These are phyloP conservation scores for Aythya baeri DNA, from an alignment of 2,113 vertebrate species.

Conservation along the genomic window DNA sequence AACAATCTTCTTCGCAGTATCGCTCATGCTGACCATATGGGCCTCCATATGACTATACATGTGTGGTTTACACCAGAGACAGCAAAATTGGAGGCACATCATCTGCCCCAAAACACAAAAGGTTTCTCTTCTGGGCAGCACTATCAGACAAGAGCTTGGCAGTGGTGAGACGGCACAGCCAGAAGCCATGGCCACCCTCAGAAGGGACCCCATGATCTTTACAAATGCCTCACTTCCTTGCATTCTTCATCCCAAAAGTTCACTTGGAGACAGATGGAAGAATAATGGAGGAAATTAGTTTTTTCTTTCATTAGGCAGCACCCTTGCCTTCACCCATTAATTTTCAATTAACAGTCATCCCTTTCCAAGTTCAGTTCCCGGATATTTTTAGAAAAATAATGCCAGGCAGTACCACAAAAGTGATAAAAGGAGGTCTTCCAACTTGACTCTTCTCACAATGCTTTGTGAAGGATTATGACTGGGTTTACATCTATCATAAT, in stretches of 20 bases:
- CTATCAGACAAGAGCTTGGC: background rate
- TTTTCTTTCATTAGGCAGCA: background rate
- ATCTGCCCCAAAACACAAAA: background rate
- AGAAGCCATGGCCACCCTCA: background rate
- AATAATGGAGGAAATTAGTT: background rate
- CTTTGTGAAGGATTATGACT: background rate
- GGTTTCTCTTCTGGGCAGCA: background rate
- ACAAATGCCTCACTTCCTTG: background rate
- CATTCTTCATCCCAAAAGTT: background rate
- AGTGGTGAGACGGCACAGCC: background rate
- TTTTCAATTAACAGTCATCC: background rate
- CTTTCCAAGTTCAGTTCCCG: background rate
- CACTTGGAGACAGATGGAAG: background rate
- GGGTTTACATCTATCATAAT: background rate
- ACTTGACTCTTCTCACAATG: background rate
- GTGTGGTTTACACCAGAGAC: background rate
- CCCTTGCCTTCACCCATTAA: background rate
- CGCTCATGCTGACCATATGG: background rate
- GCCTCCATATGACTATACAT: background rate
- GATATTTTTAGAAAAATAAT: constrained; percentile 2
- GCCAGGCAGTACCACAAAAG: background rate
- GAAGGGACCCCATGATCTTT: background rate
- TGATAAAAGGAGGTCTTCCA: background rate
- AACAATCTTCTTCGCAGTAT: background rate
- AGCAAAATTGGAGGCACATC: background rate